Conservation (phyloP, 37 sponge, comb jelly and placozoan species). For the Axinella damicornis region DNA sequence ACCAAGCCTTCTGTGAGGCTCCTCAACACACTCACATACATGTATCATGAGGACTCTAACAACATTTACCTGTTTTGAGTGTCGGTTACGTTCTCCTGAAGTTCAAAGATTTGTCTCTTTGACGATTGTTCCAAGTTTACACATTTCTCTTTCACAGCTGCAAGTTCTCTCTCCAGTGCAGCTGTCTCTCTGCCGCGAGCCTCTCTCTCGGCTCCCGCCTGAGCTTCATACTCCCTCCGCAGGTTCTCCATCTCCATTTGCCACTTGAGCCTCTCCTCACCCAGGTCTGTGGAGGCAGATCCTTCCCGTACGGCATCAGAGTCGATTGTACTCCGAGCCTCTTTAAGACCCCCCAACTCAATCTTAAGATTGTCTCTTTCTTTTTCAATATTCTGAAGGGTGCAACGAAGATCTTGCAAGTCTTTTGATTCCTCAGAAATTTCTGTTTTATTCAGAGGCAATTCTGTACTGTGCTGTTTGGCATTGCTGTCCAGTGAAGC, state of each 20-base stretch:
- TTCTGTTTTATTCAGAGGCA: too few species aligned
- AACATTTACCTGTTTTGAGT: neutral
- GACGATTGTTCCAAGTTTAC: neutral
- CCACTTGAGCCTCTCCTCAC: conserved; percentile 61
- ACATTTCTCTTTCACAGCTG: conserved; percentile 8
- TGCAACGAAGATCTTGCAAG: too few species aligned
- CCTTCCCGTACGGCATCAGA: neutral
- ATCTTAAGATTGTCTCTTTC: neutral
- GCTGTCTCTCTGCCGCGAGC: neutral
- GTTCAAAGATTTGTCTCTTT: neutral
- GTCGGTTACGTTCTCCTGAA: neutral
- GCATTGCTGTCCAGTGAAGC: too few species aligned
- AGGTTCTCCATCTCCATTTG: conserved; percentile 55
- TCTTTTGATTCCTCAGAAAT: too few species aligned
- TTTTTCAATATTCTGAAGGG: too few species aligned
- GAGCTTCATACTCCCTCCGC: conserved; percentile 20
- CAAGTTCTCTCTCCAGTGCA: neutral
- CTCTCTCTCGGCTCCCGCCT: conserved; percentile 3
- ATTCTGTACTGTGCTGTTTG: too few species aligned
- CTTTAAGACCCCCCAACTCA: neutral
- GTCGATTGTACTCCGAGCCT: neutral
- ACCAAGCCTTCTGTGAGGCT: too few species aligned
- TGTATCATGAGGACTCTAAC: neutral
- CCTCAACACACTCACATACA: too few species aligned
- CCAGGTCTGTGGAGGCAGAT: neutral